Evolutionary conservation across 1,140 invertebrate genomes (phyloP).

Genomic region (Battus philenor): DNA sequence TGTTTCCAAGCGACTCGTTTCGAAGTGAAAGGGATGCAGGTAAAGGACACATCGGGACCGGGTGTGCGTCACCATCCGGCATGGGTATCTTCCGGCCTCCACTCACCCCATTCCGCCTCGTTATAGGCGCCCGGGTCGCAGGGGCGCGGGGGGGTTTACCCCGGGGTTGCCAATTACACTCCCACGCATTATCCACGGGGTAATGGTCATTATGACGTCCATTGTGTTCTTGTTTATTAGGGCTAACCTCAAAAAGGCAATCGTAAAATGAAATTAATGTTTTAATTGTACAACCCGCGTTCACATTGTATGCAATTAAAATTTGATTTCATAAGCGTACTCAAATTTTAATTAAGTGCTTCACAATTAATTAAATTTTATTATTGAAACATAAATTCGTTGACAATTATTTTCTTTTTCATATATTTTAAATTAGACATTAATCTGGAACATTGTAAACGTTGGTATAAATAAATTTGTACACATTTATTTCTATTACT

Average conservation of each 20-base stretch:
- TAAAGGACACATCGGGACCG: conserved; percentile 27
- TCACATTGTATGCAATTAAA: not conserved
- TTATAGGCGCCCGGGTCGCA: conserved; percentile 53
- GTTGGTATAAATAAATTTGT: too few relatives aligned
- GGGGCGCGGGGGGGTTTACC: conserved; percentile 45
- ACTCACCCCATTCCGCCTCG: conserved; percentile 44
- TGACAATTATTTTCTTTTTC: not conserved
- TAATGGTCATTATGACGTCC: conserved; percentile 14
- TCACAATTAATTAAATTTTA: not conserved
- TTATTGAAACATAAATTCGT: not conserved
- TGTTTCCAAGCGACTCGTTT: conserved; percentile 19
- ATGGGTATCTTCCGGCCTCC: conserved; percentile 47
- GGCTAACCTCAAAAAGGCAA: conserved; percentile 6
- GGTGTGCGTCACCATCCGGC: conserved; percentile 37
- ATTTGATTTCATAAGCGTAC: not conserved
- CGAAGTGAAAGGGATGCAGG: conserved; percentile 41
- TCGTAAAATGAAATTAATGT: conserved; percentile 6
- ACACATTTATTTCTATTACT: too few relatives aligned
- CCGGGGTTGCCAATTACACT: conserved; percentile 41
- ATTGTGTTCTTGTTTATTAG: conserved; percentile 6
- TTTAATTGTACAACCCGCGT: not conserved
- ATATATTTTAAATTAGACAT: not conserved
- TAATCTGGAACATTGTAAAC: not conserved
- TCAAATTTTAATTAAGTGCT: not conserved
- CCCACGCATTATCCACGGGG: conserved; percentile 22